phyloP scores from a whole-genome alignment of 2,797 vertebrate genomes.

The Lateolabrax maculatus region DNA sequence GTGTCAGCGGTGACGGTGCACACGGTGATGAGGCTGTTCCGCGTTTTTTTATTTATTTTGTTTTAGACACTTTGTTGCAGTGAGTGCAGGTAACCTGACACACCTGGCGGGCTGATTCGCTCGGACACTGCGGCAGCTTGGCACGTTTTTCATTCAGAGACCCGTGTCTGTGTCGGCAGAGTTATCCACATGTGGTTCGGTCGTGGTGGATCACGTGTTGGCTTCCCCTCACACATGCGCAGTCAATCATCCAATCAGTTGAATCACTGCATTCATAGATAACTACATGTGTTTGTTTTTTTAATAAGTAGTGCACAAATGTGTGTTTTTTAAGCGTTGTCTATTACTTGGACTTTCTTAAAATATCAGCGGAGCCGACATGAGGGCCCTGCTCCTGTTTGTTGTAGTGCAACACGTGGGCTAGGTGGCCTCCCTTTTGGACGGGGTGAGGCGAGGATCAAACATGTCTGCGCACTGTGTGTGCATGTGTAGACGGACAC shows the following conservation, averaged over 20 bases:
- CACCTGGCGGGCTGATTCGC: not conserved
- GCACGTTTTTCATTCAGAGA: constrained; percentile 41
- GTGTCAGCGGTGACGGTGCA: constrained; percentile 21
- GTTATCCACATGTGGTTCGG: constrained; percentile 63
- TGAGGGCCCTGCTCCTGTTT: constrained; percentile 47
- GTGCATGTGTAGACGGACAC: constrained; percentile 52
- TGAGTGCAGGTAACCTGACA: not conserved
- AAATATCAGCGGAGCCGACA: not conserved
- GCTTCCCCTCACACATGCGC: constrained; percentile 61
- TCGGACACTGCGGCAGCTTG: not conserved
- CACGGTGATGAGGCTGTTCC: not conserved
- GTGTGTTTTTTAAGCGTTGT: not conserved
- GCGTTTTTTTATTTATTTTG: too few relatives aligned
- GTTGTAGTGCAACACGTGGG: constrained; percentile 81
- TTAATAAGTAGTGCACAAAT: accelerated
- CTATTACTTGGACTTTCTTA: accelerated
- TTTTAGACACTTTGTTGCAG: not conserved
- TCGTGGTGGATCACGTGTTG: constrained; percentile 66
- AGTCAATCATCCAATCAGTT: not conserved
- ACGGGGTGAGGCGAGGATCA: constrained; percentile 66
- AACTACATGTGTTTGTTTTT: accelerated
- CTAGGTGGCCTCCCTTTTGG: constrained; percentile 34
- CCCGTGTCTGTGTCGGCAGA: constrained; percentile 13
- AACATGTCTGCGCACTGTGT: constrained; percentile 76
- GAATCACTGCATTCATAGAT: not conserved